Conservation (phyloP, 2,888 invertebrate genomes). For the Crioceris asparagi region DNA sequence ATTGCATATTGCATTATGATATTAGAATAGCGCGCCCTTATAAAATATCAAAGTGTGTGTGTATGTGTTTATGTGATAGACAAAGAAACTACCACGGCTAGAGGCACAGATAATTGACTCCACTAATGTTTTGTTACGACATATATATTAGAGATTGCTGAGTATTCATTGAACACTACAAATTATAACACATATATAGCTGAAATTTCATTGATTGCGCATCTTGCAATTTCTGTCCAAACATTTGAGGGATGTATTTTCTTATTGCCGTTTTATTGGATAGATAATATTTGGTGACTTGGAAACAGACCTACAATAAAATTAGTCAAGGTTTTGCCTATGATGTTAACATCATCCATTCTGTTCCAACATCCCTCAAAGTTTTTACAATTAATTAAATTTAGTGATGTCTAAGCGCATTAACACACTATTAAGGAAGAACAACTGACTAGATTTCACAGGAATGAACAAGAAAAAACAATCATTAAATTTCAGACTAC, state of each 20-base stretch:
- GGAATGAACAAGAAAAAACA: background rate
- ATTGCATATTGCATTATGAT: background rate
- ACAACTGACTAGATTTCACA: background rate
- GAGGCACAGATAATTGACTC: constrained; percentile 56
- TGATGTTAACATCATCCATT: too few species aligned
- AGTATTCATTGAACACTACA: constrained; percentile 33
- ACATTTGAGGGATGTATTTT: too few species aligned
- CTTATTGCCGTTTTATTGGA: too few species aligned
- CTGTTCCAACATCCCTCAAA: too few species aligned
- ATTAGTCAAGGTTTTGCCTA: too few species aligned
- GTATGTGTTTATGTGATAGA: constrained; percentile 28
- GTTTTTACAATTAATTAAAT: too few species aligned
- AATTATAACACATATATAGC: constrained; percentile 34
- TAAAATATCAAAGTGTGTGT: background rate
- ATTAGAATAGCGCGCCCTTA: background rate
- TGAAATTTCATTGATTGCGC: constrained; percentile 26
- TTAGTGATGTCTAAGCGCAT: background rate
- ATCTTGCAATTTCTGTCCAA: too few species aligned
- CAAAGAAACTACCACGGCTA: constrained; percentile 39
- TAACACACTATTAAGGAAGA: background rate
- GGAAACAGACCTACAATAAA: too few species aligned
- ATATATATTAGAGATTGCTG: constrained; percentile 35
- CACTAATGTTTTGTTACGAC: constrained; percentile 44
- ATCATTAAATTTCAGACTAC: background rate
- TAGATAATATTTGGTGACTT: too few species aligned